phyloP scores from a whole-genome alignment of 2,113 vertebrate species.

The Aegypius monachus region DNA sequence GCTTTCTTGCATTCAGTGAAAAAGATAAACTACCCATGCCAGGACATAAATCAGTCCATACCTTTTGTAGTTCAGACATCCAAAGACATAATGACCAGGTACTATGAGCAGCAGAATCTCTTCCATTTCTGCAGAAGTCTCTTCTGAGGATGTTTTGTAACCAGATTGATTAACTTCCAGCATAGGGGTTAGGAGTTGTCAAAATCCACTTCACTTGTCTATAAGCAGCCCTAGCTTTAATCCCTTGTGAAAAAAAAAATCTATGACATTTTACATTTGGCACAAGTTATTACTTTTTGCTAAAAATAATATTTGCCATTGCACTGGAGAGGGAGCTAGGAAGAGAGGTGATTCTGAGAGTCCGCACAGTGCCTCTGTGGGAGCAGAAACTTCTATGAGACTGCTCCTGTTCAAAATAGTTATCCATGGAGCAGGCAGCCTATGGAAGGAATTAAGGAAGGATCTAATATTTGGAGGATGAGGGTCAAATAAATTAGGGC shows the following conservation, averaged over 20 bases:
- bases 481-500: not conserved
- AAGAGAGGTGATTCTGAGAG: not conserved
- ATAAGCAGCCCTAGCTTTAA: not conserved
- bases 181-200: not conserved
- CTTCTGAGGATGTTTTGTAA: not conserved
- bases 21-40: not conserved
- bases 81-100: not conserved
- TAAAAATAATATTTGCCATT: not conserved
- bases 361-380: not conserved
- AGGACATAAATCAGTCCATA: not conserved
- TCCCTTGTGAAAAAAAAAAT: too few relatives aligned
- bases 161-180: not conserved
- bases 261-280: not conserved
- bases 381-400: not conserved
- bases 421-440: not conserved
- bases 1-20: not conserved
- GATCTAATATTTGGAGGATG: not conserved
- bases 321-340: not conserved
- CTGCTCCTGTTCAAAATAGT: not conserved
- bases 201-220: not conserved
- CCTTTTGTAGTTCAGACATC: not conserved
- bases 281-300: not conserved
- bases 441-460: not conserved
- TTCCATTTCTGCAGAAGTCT: not conserved
- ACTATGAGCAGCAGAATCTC: not conserved